These are phyloP conservation scores for Ctenomys sociabilis DNA, from an alignment of 2,113 vertebrate species.

Conservation along the genomic window DNA sequence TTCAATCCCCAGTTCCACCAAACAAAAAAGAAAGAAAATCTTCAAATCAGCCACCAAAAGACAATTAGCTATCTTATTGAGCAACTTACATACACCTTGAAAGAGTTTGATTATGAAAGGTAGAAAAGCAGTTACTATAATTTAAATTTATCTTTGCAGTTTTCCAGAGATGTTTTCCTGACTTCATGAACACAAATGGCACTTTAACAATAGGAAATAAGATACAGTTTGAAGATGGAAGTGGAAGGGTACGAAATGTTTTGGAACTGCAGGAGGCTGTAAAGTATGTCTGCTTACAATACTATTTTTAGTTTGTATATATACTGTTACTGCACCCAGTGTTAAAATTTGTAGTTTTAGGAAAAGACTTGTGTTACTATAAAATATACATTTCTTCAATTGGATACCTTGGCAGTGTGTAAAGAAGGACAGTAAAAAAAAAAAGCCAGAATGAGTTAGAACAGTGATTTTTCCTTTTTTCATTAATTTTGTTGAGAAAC, in stretches of 20 bases:
- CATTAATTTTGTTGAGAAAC: no score
- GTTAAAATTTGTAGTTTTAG: not conserved
- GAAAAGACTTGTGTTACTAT: not conserved
- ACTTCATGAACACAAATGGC: constrained; percentile 93
- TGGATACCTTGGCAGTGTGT: not conserved
- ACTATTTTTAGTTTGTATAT: not conserved
- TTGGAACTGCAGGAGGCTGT: constrained; percentile 92
- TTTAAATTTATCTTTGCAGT: constrained; percentile 85
- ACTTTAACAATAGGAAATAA: constrained; percentile 91
- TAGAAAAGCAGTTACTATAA: not conserved
- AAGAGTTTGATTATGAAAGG: not conserved
- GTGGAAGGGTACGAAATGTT: constrained; percentile 89
- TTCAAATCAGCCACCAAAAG: constrained; percentile 52
- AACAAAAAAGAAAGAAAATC: constrained; percentile 37
- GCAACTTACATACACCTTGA: not conserved
- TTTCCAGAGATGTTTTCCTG: constrained; percentile 96
- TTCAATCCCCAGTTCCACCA: no score
- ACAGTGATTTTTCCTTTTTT: not conserved
- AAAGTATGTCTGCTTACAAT: constrained; percentile 88
- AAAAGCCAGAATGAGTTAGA: not conserved
- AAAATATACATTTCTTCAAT: not conserved
- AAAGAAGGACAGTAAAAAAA: not conserved
- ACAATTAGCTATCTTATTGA: constrained; percentile 4
- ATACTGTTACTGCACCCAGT: not conserved
- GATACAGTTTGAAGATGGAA: constrained; percentile 91